Evolutionary conservation across 2,888 invertebrate genomes (phyloP).

Genomic region (Eupithecia inturbata): DNA sequence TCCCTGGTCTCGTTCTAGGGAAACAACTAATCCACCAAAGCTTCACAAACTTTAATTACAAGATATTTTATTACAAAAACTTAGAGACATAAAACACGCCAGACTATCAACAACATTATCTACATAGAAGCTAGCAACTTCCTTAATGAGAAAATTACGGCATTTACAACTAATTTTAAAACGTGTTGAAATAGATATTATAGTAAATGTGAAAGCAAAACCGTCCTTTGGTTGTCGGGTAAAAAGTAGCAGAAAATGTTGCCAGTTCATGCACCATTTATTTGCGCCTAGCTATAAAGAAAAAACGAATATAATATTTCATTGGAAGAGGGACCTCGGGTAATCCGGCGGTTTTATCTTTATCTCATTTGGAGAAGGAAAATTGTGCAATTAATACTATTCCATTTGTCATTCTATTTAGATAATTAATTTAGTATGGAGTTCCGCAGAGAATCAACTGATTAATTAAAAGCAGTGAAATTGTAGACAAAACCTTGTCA

Average conservation of each 20-base stretch:
- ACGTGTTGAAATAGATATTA: neutral
- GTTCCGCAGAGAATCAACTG: neutral
- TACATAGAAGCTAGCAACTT: conserved; percentile 20
- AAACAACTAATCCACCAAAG: conserved; percentile 40
- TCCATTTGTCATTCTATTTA: neutral
- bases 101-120: conserved; percentile 14
- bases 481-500: neutral
- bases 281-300: neutral
- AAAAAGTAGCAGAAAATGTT: neutral
- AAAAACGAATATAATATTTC: neutral
- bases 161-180: conserved; percentile 1
- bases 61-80: conserved; percentile 44
- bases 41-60: conserved; percentile 44
- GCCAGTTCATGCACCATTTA: neutral
- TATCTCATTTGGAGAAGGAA: neutral
- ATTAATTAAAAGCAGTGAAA: neutral
- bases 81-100: conserved; percentile 41
- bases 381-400: conserved; percentile 1
- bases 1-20: conserved; percentile 29
- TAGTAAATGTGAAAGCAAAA: neutral
- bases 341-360: neutral
- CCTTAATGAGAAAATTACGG: conserved; percentile 16
- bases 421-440: neutral
- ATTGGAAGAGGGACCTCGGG: neutral
- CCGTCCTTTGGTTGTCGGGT: neutral